Conservation (phyloP, 1,140 invertebrate species). For the Pectinophora gossypiella region DNA sequence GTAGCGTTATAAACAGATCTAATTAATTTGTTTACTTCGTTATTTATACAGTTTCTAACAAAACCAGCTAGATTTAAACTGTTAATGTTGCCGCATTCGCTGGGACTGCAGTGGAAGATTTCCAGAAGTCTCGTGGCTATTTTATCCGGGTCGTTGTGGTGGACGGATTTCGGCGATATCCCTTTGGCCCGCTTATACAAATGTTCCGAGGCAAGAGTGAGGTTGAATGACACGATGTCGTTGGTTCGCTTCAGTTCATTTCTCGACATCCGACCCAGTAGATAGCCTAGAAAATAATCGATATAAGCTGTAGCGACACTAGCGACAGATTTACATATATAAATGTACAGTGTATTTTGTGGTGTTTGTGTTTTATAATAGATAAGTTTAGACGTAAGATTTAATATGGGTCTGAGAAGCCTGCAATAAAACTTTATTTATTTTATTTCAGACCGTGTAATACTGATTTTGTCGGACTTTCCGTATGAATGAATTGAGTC, state of each 20-base stretch:
- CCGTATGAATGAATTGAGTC: too few relatives aligned
- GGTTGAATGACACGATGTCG: slow-evolving; percentile 43
- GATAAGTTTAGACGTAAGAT: too few relatives aligned
- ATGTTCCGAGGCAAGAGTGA: slow-evolving; percentile 40
- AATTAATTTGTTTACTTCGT: slow-evolving; percentile 44
- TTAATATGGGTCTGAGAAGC: too few relatives aligned
- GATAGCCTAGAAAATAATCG: slow-evolving; percentile 39
- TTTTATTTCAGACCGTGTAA: too few relatives aligned
- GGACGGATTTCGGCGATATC: slow-evolving; percentile 48
- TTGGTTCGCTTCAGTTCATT: slow-evolving; percentile 35
- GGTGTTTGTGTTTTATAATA: too few relatives aligned
- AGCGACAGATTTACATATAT: too few relatives aligned
- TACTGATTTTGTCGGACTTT: too few relatives aligned
- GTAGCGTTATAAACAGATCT: slow-evolving; percentile 51
- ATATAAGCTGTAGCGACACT: too few relatives aligned
- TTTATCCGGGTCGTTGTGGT: slow-evolving; percentile 46
- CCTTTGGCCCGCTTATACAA: slow-evolving; percentile 49
- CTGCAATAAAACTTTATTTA: too few relatives aligned
- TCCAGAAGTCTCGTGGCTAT: slow-evolving; percentile 37
- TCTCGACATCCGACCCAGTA: slow-evolving; percentile 52
- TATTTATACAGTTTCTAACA: slow-evolving; percentile 39
- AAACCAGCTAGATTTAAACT: slow-evolving; percentile 48
- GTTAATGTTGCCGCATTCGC: slow-evolving; percentile 37
- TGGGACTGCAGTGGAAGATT: slow-evolving; percentile 43
- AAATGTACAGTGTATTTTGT: too few relatives aligned